Base-by-base conservation (phyloP, 2,797 vertebrate species). In the Craterocephalus amniculus region DNA sequence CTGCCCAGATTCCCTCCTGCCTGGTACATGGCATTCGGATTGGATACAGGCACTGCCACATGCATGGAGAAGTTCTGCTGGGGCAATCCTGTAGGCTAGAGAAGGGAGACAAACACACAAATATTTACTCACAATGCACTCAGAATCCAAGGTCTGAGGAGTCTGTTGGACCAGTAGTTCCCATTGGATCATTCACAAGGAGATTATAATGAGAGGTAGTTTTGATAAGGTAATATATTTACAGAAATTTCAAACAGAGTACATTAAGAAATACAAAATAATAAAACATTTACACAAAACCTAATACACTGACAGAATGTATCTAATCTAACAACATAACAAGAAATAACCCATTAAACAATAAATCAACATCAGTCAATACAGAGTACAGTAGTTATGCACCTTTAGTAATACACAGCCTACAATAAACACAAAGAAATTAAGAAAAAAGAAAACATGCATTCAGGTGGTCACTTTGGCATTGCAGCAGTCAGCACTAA, bases 51-150 rank as follows among this genome's bases (percentile, higher is more conserved):
- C 79, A 99, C 96, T 0, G 97, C 98, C 93, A 99, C 98, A 58
- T 98, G 98, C 98, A 99, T 99, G 63, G 98, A 97, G 93, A 99
- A 99, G 94, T 95, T 99, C 92, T 98, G 98, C 90, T 96, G 96
- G 45, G 96, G 96, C 93, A 99, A 86, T 64, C 93, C 95, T 82
- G 95, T 94, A 51, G 98, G 98, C 98, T 99, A 83, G 31, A 79
- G 66, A 59, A 84, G 59, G 76, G 70, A 83, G 76, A 87, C 74
- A 88, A 70, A 92, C 76, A 90, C 60, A 88, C 51, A 78, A 65
- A 83, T 75, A 67, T 84, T 90, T 85, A 90, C 58, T 88, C 74
- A 80, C 67, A 82, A 79, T 49, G 66, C 67, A 78, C 49, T 68
- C 48, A 64, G 65, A 83, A 84, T 76, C 48, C 73, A 83, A 68